These are phyloP conservation scores for Anagrus nilaparvatae DNA, from an alignment of 1,140 invertebrate genomes.

Conservation along the genomic window DNA sequence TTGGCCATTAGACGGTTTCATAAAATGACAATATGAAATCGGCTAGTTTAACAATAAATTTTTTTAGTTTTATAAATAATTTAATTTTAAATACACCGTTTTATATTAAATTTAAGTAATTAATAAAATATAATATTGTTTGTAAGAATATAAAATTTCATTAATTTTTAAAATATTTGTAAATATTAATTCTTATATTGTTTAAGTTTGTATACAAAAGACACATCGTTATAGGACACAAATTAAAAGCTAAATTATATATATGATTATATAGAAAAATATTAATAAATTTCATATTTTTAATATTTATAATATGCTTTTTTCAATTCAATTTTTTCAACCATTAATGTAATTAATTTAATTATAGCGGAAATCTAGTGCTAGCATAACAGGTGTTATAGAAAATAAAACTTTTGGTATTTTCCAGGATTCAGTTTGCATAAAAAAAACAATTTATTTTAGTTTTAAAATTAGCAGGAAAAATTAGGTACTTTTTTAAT, in stretches of 20 bases:
- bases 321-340: not conserved
- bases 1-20: no score
- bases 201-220: constrained; percentile 29
- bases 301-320: constrained; percentile 22
- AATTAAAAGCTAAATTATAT: constrained; percentile 36
- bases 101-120: not conserved
- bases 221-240: constrained; percentile 25
- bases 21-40: constrained; percentile 10
- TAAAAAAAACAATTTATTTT: no score
- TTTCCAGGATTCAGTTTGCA: no score
- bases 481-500: no score
- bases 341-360: no score
- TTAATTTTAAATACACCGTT: constrained; percentile 9
- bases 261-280: constrained; percentile 30
- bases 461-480: no score
- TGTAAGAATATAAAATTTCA: constrained; percentile 12
- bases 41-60: constrained; percentile 14
- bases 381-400: no score
- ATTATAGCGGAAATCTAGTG: no score
- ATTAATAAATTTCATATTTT: constrained; percentile 41
- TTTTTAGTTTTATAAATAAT: constrained; percentile 17
- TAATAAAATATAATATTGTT: constrained; percentile 18
- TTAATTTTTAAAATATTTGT: constrained; percentile 21
- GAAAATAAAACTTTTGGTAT: no score
- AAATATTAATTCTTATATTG: constrained; percentile 35